Evolutionary conservation across 1,140 invertebrate genomes (phyloP).

Genomic region (Euwallacea fornicatus): DNA sequence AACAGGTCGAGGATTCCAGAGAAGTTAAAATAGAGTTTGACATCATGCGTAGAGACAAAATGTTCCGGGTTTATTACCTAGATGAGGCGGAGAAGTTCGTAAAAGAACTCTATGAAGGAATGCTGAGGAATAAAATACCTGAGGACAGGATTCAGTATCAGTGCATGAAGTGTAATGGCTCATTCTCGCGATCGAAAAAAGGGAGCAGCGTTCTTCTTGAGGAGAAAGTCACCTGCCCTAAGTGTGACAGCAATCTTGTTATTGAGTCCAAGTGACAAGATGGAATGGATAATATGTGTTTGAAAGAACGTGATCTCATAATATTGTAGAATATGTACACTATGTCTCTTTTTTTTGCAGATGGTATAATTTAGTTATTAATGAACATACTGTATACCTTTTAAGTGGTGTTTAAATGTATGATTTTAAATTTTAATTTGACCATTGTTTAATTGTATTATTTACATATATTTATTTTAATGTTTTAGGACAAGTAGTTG

Average conservation of each 20-base stretch:
- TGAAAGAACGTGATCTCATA: too few relatives aligned
- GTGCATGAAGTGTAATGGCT: conserved; percentile 65
- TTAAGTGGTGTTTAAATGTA: too few relatives aligned
- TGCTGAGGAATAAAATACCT: conserved; percentile 55
- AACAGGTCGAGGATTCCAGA: conserved; percentile 50
- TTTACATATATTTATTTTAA: too few relatives aligned
- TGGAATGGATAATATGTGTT: not conserved
- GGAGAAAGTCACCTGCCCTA: conserved; percentile 57
- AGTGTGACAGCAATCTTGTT: conserved; percentile 61
- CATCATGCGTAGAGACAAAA: conserved; percentile 59
- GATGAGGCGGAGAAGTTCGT: conserved; percentile 58
- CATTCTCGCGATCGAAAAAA: conserved; percentile 57
- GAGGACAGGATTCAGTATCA: conserved; percentile 60
- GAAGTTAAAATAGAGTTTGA: conserved; percentile 65
- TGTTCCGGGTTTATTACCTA: conserved; percentile 60
- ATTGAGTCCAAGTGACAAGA: conserved; percentile 50
- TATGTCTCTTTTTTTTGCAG: too few relatives aligned
- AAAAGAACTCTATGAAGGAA: conserved; percentile 45
- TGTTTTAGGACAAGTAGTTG: too few relatives aligned
- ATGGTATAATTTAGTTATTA: too few relatives aligned
- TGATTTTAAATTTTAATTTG: too few relatives aligned
- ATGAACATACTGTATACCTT: too few relatives aligned
- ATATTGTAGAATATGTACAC: too few relatives aligned
- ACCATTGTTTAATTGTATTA: too few relatives aligned
- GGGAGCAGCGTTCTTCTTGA: conserved; percentile 47